Conservation (phyloP, 2,797 vertebrate species). For the Poeciliopsis paucimaculata region DNA sequence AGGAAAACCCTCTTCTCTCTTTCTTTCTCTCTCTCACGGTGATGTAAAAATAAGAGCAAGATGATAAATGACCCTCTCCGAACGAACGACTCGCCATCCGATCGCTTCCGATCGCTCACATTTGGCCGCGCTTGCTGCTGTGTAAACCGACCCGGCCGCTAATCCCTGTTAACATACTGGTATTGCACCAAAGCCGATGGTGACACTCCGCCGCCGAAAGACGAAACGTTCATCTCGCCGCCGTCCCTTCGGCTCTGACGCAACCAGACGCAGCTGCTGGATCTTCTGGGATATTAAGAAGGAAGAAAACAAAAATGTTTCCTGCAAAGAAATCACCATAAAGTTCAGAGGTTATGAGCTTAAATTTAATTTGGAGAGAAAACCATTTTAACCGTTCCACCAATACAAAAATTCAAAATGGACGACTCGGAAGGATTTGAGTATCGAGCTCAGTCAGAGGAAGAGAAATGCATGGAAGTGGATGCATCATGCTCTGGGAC, state of each 20-base stretch:
- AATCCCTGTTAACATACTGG: conserved; percentile 64
- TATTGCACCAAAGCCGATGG: conserved; percentile 61
- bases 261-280: conserved; percentile 21
- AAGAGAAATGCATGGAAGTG: neutral
- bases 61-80: conserved; percentile 12
- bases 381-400: neutral
- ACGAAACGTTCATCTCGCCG: conserved; percentile 28
- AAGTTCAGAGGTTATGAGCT: too few species aligned
- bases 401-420: neutral
- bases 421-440: neutral
- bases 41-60: neutral
- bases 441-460: neutral
- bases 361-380: neutral
- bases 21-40: neutral
- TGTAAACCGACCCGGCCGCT: conserved; percentile 44
- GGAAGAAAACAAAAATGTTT: too few species aligned
- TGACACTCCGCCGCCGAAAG: conserved; percentile 44
- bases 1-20: neutral
- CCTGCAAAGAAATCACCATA: neutral
- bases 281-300: neutral
- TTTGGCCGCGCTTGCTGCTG: conserved; percentile 36
- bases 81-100: neutral
- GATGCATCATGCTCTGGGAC: neutral
- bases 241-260: conserved; percentile 9
- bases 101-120: conserved; percentile 38